phyloP scores from a whole-genome alignment of 2,797 vertebrate genomes.

The Schizothorax lantsangensis region DNA sequence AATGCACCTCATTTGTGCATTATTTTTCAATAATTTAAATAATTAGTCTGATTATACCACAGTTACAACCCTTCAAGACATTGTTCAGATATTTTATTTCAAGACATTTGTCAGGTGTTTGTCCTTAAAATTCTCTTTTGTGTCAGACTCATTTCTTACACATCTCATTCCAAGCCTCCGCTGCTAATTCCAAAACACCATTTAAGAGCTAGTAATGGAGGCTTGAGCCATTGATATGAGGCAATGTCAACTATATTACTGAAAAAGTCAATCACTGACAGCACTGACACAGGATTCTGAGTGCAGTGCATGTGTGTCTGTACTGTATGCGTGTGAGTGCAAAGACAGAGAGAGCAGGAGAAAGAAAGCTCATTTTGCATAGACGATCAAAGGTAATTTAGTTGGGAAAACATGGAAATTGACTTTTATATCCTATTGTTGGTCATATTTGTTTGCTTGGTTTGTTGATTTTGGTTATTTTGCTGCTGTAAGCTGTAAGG shows the following conservation, averaged over 20 bases:
- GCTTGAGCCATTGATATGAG: background rate
- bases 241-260: background rate
- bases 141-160: background rate
- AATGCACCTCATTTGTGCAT: too few relatives aligned
- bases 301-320: background rate
- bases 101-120: background rate
- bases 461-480: background rate
- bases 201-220: background rate
- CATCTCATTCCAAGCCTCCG: background rate
- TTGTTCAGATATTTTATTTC: background rate
- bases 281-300: background rate
- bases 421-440: background rate
- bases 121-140: background rate
- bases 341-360: background rate
- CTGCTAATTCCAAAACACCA: background rate
- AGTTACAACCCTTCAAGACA: background rate
- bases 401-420: background rate
- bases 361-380: background rate
- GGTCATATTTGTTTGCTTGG: background rate
- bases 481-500: background rate
- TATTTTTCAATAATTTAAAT: too few relatives aligned
- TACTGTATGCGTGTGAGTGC: background rate
- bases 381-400: background rate
- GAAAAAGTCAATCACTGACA: background rate
- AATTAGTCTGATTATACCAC: background rate